Evolutionary conservation across 2,113 vertebrate species (phyloP).

Genomic region (Ptilonorhynchus violaceus): DNA sequence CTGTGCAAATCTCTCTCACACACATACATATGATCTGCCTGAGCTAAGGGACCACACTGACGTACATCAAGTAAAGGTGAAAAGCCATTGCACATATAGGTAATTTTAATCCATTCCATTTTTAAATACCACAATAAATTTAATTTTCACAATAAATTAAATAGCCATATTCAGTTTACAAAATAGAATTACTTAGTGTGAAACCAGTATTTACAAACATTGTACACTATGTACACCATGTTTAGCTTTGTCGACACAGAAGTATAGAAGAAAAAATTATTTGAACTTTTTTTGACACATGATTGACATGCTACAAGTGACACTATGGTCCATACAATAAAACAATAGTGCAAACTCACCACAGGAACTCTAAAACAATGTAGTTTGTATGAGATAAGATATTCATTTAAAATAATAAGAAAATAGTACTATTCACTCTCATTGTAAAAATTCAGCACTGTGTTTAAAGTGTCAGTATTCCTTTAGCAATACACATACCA

Average conservation of each 20-base stretch:
- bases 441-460: conserved; percentile 59
- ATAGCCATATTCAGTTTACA: conserved; percentile 85
- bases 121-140: conserved; percentile 86
- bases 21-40: neutral
- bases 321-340: conserved; percentile 61
- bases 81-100: conserved; percentile 67
- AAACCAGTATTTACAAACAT: conserved; percentile 83
- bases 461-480: conserved; percentile 68
- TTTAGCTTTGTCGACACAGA: conserved; percentile 64
- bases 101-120: conserved; percentile 85
- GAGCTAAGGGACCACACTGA: neutral
- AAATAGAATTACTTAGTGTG: conserved; percentile 88
- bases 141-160: conserved; percentile 87
- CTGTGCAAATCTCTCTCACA: neutral
- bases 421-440: conserved; percentile 74
- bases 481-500: conserved; percentile 51
- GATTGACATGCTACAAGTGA: conserved; percentile 76
- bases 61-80: neutral
- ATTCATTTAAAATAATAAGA: conserved; percentile 75
- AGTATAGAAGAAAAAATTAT: conserved; percentile 65
- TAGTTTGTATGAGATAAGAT: conserved; percentile 58
- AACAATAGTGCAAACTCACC: conserved; percentile 80
- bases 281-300: conserved; percentile 49
- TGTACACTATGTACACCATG: conserved; percentile 80
- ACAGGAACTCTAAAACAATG: conserved; percentile 73